Evolutionary conservation across 2,888 invertebrate species (phyloP), one percentile per base, ranked within the genome.

Genomic region (Archaeoteleia sp.): DNA sequence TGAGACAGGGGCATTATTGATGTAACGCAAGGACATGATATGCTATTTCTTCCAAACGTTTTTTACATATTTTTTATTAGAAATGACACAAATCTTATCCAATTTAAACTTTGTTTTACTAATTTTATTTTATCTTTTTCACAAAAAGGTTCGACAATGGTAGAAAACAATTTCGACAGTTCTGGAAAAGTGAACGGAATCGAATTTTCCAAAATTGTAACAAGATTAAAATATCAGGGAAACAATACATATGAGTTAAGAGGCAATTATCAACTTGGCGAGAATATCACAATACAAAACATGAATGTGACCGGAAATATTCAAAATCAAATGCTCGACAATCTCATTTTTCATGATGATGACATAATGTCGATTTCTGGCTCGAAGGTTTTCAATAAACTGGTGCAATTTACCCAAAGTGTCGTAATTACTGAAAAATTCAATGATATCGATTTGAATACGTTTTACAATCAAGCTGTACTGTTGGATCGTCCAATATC

Each of bases 231-330:
- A 9, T 1, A 29, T 8, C 7, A 2, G 1, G 9, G 9, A 8
- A 34, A 34, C 14, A 13, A 13, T 12, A 14, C 2, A 13, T 34
- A 7, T 7, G 35, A 39, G 10, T 32, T 45, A 7, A 27, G 3
- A 1, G 54, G 54, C 1, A 8, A 45, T 29, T 45, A 27, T n/a
- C 1, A 43, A 17, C 32, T 43, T 13, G 17, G 5, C 7, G 13
- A 45, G 2, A 20, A 29, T 1, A 7, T 55, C 20, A 4, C n/a
- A 2, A 45, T 55, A 37, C 25, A 45, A 45, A 32, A 55, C 7
- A 5, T 55, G n/a, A 25, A 29, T 2, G 35, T 55, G 7, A 1
- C 12, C 10, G 54, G 37, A 5, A 43, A 29, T 7, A 9, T 55
- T 14, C 54, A 55, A 25, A 37, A 45, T 29, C 5, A 27, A 15